Conservation (phyloP, 2,888 invertebrate species). For the Hartigia nigra region DNA sequence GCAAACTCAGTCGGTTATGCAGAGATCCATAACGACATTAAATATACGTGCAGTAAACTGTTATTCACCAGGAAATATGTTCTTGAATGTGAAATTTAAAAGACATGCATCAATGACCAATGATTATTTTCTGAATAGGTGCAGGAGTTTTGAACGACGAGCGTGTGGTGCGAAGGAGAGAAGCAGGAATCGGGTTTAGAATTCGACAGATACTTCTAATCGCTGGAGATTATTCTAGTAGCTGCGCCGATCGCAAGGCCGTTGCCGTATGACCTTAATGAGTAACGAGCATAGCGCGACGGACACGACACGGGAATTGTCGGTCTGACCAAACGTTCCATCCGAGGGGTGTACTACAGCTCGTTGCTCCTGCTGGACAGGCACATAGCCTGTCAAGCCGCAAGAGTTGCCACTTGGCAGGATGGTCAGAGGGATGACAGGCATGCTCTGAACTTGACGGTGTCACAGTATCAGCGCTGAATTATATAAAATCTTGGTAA, state of each 20-base stretch:
- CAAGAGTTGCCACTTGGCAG: constrained; percentile 17
- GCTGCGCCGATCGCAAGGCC: constrained; percentile 55
- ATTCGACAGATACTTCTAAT: constrained; percentile 16
- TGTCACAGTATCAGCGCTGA: neutral
- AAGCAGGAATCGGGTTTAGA: neutral
- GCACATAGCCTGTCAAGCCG: constrained; percentile 43
- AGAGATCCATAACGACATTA: neutral
- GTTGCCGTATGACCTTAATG: constrained; percentile 59
- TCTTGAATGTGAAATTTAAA: neutral
- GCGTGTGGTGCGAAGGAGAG: neutral
- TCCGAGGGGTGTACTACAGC: neutral
- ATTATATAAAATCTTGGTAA: constrained; percentile 1
- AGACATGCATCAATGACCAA: neutral
- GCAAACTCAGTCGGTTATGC: neutral
- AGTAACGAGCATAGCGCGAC: constrained; percentile 49
- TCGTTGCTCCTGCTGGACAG: constrained; percentile 20
- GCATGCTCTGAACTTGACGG: constrained; percentile 8
- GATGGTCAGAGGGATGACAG: constrained; percentile 31
- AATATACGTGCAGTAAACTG: neutral
- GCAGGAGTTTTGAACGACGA: neutral
- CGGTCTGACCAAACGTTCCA: constrained; percentile 23
- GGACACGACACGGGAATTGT: constrained; percentile 32
- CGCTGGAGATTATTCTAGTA: constrained; percentile 27
- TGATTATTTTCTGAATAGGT: neutral
- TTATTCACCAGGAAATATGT: neutral